phyloP scores from a whole-genome alignment of 2,888 invertebrate species.

The Dilophus febrilis region DNA sequence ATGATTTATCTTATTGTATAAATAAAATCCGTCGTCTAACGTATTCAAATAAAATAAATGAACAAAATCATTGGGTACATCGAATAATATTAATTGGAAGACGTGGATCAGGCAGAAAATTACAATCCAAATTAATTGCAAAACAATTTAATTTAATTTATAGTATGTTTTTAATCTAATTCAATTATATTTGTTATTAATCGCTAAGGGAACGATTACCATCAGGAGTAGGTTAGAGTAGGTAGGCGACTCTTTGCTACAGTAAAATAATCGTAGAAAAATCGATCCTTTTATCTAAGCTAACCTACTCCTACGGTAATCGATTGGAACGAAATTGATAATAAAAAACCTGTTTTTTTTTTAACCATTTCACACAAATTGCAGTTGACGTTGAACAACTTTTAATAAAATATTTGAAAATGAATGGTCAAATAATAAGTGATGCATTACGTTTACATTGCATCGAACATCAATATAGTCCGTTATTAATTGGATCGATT shows the following conservation, averaged over 20 bases:
- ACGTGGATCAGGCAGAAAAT: slow-evolving; percentile 36
- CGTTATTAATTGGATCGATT: slow-evolving; percentile 17
- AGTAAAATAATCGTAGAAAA: too few species aligned
- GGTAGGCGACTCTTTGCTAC: too few species aligned
- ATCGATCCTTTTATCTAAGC: too few species aligned
- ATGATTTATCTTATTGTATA: background rate
- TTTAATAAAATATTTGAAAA: slow-evolving; percentile 25
- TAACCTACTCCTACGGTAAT: too few species aligned
- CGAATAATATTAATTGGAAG: slow-evolving; percentile 38
- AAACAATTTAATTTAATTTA: slow-evolving; percentile 33
- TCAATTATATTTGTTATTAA: too few species aligned
- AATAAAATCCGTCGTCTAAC: background rate
- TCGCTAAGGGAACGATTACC: too few species aligned
- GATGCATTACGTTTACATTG: slow-evolving; percentile 15
- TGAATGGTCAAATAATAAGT: slow-evolving; percentile 11
- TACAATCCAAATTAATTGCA: slow-evolving; percentile 33
- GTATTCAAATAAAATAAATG: background rate
- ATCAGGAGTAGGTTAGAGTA: too few species aligned
- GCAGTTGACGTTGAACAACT: slow-evolving; percentile 33
- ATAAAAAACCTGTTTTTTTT: too few species aligned
- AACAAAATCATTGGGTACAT: slow-evolving; percentile 20
- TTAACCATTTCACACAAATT: too few species aligned
- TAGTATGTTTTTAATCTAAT: too few species aligned
- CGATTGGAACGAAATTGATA: too few species aligned
- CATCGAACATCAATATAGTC: slow-evolving; percentile 13